These are phyloP conservation scores for Hydrochoerus hydrochaeris DNA, from an alignment of 2,113 vertebrate genomes.

Conservation along the genomic window DNA sequence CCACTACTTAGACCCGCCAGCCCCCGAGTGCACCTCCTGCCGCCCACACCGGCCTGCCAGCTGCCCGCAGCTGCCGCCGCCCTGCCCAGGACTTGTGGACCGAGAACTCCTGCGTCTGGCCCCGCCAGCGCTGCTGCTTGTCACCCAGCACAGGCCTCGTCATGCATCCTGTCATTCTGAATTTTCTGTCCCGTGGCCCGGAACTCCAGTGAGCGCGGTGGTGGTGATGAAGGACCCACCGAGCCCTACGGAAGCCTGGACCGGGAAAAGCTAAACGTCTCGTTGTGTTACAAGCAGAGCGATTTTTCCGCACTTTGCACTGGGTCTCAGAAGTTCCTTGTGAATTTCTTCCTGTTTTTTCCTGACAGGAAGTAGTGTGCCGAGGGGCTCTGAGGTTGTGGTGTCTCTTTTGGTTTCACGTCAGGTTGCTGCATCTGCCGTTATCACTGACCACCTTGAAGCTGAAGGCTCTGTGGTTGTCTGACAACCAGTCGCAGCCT, in stretches of 20 bases:
- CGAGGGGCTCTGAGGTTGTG: neutral
- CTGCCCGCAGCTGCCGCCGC: neutral
- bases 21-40: neutral
- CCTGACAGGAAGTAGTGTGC: neutral
- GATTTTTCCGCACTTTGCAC: neutral
- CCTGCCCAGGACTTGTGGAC: accelerated
- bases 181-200: neutral
- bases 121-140: neutral
- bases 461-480: slow-evolving; percentile 98
- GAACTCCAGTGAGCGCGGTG: neutral
- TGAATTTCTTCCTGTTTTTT: neutral
- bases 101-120: neutral
- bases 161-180: neutral
- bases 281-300: neutral
- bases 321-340: neutral
- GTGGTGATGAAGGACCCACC: neutral
- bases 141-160: neutral
- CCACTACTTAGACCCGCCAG: neutral
- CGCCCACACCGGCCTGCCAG: neutral
- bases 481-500: slow-evolving; percentile 99
- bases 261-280: neutral
- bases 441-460: slow-evolving; percentile 94
- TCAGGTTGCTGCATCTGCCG: slow-evolving; percentile 93
- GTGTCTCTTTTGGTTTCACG: slow-evolving; percentile 55
- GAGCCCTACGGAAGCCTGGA: neutral